These are phyloP conservation scores for Phalacrocorax brasilianus DNA, from an alignment of 2,113 vertebrate species.

Conservation along the genomic window DNA sequence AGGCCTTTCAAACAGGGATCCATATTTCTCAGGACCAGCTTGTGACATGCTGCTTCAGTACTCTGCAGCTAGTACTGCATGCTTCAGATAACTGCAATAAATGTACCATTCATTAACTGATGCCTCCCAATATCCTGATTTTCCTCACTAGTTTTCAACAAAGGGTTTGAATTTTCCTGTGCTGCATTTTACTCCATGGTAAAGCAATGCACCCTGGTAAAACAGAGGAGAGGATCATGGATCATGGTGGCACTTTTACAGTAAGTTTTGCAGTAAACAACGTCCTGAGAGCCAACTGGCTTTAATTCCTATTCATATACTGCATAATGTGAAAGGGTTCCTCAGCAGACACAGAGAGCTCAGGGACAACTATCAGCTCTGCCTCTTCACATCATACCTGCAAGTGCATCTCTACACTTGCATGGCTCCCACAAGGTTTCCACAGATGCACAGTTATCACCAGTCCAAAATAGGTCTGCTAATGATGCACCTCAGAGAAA, in stretches of 20 bases:
- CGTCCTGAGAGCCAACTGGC: neutral
- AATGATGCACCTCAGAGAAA: neutral
- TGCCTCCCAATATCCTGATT: neutral
- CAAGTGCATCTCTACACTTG: neutral
- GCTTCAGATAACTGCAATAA: neutral
- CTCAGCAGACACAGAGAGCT: neutral
- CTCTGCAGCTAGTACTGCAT: neutral
- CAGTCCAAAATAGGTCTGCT: neutral
- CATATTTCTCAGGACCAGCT: neutral
- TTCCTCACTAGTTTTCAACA: neutral
- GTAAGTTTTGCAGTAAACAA: neutral
- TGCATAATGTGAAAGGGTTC: neutral
- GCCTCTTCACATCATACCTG: neutral
- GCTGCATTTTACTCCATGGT: neutral
- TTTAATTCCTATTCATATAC: neutral
- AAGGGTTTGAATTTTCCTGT: neutral
- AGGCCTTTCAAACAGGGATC: neutral
- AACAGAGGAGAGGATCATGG: accelerated
- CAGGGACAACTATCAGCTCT: neutral
- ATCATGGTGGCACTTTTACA: neutral
- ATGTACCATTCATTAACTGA: neutral
- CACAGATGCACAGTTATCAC: neutral
- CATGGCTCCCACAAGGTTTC: neutral
- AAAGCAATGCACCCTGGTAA: neutral
- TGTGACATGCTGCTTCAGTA: neutral